These are phyloP conservation scores for Crematogaster levior DNA, from an alignment of 2,888 invertebrate species.

Conservation along the genomic window DNA sequence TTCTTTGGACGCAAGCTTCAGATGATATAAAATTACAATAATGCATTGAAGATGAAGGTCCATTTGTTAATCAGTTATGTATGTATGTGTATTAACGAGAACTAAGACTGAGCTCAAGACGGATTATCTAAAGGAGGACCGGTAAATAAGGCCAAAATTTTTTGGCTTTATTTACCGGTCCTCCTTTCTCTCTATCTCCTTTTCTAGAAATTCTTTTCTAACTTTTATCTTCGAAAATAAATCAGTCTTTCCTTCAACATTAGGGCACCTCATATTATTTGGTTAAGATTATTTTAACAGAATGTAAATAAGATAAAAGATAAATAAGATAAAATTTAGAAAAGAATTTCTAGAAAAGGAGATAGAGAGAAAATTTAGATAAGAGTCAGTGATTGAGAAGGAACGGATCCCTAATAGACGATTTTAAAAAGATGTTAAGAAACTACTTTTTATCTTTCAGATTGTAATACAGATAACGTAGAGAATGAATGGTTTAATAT, in stretches of 20 bases:
- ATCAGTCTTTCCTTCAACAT: too few species aligned
- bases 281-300: too few species aligned
- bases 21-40: not conserved
- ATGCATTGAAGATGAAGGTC: not conserved
- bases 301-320: too few species aligned
- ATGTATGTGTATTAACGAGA: not conserved
- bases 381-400: not conserved
- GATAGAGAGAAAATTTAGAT: not conserved
- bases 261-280: too few species aligned
- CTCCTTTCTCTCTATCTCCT: not conserved
- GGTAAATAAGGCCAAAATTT: too few species aligned
- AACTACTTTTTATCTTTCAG: too few species aligned
- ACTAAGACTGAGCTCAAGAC: not conserved
- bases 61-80: too few species aligned
- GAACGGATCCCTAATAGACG: not conserved
- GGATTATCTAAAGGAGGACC: too few species aligned
- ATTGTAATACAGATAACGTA: too few species aligned
- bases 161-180: too few species aligned
- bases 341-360: not conserved
- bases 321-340: too few species aligned
- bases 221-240: too few species aligned
- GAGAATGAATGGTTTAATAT: not conserved
- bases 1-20: not conserved
- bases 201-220: not conserved
- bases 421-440: not conserved